A percentile compares a stretch with the other conserved stretches of the same genome.
These are phyloP conservation scores for Brachionus plicatilis DNA, from an alignment of 1,140 invertebrate genomes.

Conservation along the genomic window DNA sequence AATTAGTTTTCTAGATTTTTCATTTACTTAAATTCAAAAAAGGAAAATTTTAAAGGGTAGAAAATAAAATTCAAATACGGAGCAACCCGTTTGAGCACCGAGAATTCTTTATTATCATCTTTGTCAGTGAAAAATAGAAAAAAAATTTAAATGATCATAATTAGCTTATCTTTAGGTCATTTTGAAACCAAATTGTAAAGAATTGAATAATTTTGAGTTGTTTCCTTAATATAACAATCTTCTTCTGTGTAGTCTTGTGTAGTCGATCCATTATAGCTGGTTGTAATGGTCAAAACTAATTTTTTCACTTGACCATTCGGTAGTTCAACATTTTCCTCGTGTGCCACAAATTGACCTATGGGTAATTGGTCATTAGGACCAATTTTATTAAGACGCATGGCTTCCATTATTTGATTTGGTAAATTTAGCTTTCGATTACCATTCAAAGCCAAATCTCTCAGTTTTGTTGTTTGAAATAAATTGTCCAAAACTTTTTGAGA, in stretches of 20 bases:
- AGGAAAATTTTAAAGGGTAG: too few species aligned
- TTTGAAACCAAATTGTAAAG: background rate
- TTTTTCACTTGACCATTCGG: background rate
- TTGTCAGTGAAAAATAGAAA: too few species aligned
- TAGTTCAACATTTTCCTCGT: background rate
- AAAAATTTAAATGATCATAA: too few species aligned
- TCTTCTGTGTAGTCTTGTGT: background rate
- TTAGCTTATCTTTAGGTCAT: background rate
- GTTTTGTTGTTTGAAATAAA: background rate
- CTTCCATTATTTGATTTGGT: background rate
- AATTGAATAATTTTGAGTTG: constrained; percentile 8
- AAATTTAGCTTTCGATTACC: background rate
- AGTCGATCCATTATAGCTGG: background rate
- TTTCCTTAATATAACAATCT: background rate
- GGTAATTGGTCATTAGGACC: background rate
- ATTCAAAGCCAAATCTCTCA: background rate
- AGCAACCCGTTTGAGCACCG: too few species aligned
- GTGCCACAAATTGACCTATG: background rate
- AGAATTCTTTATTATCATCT: too few species aligned
- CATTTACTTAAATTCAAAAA: too few species aligned
- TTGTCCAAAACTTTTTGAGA: constrained; percentile 6
- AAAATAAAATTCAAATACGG: too few species aligned
- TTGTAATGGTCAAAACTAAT: background rate
- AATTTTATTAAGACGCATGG: background rate
- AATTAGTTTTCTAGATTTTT: too few species aligned